A percentile compares a stretch with the other conserved stretches of the same genome.
Conservation (phyloP, 2,797 vertebrate species). For the Nothura maculosa region DNA sequence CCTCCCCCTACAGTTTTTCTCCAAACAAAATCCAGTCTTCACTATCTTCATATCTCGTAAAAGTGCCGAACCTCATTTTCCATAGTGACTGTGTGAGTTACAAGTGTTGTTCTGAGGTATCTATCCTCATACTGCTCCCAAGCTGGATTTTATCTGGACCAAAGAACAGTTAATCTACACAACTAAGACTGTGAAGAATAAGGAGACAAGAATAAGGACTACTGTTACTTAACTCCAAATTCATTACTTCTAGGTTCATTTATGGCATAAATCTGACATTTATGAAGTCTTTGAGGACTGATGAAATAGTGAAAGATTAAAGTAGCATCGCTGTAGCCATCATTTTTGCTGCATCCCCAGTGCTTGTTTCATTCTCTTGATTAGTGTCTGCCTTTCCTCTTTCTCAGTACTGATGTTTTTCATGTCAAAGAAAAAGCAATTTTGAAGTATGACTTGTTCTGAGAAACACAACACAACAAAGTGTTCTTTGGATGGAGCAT, state of each 20-base stretch:
- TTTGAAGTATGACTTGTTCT: slow-evolving; percentile 20
- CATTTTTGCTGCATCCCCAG: not conserved
- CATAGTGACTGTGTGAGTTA: not conserved
- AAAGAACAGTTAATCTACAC: not conserved
- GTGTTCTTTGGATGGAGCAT: not conserved
- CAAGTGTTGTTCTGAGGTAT: not conserved
- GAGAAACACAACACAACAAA: not conserved
- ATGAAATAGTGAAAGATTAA: slow-evolving; percentile 23
- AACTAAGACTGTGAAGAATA: not conserved
- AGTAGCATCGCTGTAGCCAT: slow-evolving; percentile 15
- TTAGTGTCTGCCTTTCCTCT: not conserved
- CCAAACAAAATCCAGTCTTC: not conserved
- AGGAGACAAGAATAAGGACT: not conserved
- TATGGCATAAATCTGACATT: slow-evolving; percentile 40
- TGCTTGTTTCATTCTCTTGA: slow-evolving; percentile 13
- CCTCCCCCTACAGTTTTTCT: not conserved
- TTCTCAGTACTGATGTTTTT: slow-evolving; percentile 5
- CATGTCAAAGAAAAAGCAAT: not conserved
- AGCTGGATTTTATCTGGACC: not conserved
- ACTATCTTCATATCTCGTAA: not conserved
- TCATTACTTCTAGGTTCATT: slow-evolving; percentile 1
- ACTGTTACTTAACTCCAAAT: not conserved
- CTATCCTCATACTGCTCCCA: not conserved
- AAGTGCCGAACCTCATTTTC: not conserved
- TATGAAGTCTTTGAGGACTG: slow-evolving; percentile 41